These are phyloP conservation scores for Mus minutoides DNA, from an alignment of 2,797 vertebrate species.

Conservation along the genomic window DNA sequence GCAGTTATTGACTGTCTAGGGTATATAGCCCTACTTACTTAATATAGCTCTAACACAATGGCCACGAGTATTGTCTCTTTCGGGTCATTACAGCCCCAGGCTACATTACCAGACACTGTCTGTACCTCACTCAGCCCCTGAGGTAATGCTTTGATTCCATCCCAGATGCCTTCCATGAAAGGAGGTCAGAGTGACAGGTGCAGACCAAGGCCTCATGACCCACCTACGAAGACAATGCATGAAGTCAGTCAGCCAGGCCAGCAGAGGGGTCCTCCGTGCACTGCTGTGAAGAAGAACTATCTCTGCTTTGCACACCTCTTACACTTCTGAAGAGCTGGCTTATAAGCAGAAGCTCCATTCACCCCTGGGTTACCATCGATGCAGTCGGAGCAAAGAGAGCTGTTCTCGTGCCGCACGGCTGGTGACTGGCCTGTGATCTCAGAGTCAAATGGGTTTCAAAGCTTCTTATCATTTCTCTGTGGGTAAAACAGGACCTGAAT, in stretches of 20 bases:
- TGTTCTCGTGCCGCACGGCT: not conserved
- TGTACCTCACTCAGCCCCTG: rapidly evolving
- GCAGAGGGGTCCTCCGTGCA: rapidly evolving
- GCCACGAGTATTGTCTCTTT: rapidly evolving
- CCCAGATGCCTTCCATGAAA: not conserved
- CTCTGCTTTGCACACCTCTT: rapidly evolving
- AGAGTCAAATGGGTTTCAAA: not conserved
- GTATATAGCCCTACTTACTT: rapidly evolving
- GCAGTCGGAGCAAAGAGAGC: not conserved
- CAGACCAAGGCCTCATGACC: not conserved
- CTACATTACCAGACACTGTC: rapidly evolving
- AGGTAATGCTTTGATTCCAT: rapidly evolving
- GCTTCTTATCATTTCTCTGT: not conserved
- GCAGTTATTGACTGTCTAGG: rapidly evolving
- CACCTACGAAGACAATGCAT: rapidly evolving
- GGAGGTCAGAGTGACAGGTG: not conserved
- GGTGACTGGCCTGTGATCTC: rapidly evolving
- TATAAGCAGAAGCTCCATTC: not conserved
- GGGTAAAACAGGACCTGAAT: not conserved
- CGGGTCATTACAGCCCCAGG: rapidly evolving
- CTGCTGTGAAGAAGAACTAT: not conserved
- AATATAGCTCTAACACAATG: too few species aligned
- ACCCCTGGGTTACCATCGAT: rapidly evolving
- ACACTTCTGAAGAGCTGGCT: not conserved
- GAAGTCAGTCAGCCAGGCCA: rapidly evolving